Evolutionary conservation across 2,113 vertebrate genomes (phyloP), one percentile per base, ranked within the genome.

Genomic region (Alosa alosa): DNA sequence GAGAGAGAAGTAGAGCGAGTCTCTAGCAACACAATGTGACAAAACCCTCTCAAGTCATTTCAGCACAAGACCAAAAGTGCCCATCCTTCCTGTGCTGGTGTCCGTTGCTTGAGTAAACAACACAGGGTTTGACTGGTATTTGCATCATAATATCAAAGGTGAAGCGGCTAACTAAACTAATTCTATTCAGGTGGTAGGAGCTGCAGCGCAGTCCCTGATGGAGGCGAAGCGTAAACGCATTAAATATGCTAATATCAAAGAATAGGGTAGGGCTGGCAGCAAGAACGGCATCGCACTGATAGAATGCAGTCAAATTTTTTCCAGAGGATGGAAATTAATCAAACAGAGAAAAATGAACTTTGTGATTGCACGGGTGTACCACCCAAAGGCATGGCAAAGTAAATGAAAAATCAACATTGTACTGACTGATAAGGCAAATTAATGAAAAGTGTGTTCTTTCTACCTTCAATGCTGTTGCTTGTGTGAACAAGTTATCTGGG

Each of bases 251-350:
- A 95, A 96, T 95, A 95, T 92, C 60, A 84, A 94, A 95, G 94
- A 93, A 47, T 92, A 94, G 94, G 94, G 94, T 39, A 39, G 92
- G 93, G 94, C 95, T 95, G 95, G 90, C 91, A 96, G 96, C 95
- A 78, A 41, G 39, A 78, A 78, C 93, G 83, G 94, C 95, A 96
- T 96, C 94, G 95, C 95, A 95, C 96, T 96, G 96, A 95, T 95
- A 94, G 93, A 95, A 86, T 94, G 95, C 95, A 96, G 96, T 96
- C 94, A 94, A 93, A 93, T 95, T 95, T 95, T 95, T 95, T 94
- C 94, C 94, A 94, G 94, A 95, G 95, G 95, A 95, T 94, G 64
- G 94, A 96, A 97, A 97, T 96, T 96, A 97, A 97, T 97, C 95
- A 96, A 96, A 96, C 95, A 92, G 93, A 93, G 94, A 94, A 95